A percentile compares a stretch with the other conserved stretches of the same genome.
phyloP scores from a whole-genome alignment of 2,113 vertebrate species.

The Dicrurus megarhynchus region DNA sequence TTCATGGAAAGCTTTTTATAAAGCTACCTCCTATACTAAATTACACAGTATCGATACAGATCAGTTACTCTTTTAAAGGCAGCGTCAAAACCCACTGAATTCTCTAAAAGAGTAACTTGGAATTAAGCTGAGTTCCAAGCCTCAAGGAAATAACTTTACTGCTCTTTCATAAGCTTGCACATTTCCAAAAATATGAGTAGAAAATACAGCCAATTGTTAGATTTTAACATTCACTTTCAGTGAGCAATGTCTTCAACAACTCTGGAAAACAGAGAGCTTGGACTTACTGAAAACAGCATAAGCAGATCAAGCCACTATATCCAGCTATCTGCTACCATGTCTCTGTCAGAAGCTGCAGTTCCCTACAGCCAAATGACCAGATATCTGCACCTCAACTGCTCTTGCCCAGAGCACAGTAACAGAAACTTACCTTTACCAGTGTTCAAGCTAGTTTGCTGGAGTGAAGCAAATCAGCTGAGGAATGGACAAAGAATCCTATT shows the following conservation, averaged over 20 bases:
- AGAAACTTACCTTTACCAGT: neutral
- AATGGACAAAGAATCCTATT: neutral
- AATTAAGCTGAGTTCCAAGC: neutral
- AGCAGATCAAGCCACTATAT: neutral
- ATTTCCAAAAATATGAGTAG: neutral
- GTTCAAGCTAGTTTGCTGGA: neutral
- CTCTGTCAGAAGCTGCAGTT: neutral
- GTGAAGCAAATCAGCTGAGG: neutral
- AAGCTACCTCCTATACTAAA: neutral
- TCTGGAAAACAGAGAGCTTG: neutral
- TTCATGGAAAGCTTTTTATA: neutral
- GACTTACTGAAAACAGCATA: neutral
- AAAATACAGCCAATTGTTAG: neutral
- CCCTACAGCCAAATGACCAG: neutral
- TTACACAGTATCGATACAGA: neutral
- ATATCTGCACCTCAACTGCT: neutral
- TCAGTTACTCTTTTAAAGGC: neutral
- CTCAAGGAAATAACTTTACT: neutral
- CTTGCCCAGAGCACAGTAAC: neutral
- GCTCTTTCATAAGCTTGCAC: neutral
- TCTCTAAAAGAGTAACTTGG: neutral
- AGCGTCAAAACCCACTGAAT: neutral
- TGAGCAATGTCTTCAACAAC: neutral
- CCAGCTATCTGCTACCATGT: neutral
- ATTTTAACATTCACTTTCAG: neutral